These are phyloP conservation scores for Fregetta grallaria DNA, from an alignment of 2,113 vertebrate species.

Conservation along the genomic window DNA sequence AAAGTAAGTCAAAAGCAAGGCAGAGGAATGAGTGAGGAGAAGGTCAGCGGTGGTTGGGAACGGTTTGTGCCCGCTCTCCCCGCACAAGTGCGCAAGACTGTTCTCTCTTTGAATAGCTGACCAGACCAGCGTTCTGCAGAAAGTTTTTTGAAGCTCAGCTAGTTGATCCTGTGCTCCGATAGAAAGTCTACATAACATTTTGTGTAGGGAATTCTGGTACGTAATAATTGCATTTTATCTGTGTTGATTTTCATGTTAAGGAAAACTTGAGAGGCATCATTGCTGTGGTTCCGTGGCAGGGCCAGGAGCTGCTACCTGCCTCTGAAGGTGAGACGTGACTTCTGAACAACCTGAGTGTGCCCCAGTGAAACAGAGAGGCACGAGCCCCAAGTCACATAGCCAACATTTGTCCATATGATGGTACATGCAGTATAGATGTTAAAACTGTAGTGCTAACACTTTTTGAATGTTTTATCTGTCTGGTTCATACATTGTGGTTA, in stretches of 20 bases:
- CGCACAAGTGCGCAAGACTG: not conserved
- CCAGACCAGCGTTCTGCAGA: not conserved
- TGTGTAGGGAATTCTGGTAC: not conserved
- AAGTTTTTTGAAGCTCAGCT: not conserved
- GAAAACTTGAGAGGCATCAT: not conserved
- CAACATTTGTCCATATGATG: not conserved
- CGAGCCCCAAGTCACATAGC: not conserved
- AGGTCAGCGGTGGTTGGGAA: not conserved
- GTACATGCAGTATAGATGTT: not conserved
- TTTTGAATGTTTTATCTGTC: not conserved
- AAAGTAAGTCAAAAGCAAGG: not conserved
- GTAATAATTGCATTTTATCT: not conserved
- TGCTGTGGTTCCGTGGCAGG: not conserved
- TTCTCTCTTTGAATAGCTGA: rapidly evolving
- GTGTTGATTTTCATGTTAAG: not conserved
- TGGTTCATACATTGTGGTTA: not conserved
- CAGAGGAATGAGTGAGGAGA: not conserved
- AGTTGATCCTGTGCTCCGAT: not conserved
- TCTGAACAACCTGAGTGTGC: not conserved
- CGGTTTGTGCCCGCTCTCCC: not conserved
- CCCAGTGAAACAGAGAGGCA: not conserved
- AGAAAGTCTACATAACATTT: not conserved
- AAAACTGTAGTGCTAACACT: not conserved
- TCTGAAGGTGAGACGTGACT: not conserved
- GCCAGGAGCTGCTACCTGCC: not conserved